Evolutionary conservation across 2,797 vertebrate genomes (phyloP).

Genomic region (Phaenicophaeus curvirostris): DNA sequence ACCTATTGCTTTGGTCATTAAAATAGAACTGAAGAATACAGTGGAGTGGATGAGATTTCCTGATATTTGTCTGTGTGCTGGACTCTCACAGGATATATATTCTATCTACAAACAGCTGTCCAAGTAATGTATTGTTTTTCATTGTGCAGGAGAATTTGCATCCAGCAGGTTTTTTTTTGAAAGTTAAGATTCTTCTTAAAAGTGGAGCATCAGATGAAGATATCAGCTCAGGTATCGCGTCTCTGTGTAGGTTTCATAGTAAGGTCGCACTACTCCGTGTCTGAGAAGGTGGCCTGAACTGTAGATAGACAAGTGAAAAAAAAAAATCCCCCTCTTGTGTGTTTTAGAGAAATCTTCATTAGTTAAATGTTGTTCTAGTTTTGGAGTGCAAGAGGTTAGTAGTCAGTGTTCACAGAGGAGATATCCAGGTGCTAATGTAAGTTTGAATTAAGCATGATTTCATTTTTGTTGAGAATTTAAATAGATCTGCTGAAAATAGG

Average conservation of each 20-base stretch:
- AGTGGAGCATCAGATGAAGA: constrained; percentile 78
- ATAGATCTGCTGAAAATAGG: background rate
- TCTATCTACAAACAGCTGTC: constrained; percentile 35
- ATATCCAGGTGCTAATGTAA: background rate
- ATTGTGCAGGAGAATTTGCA: constrained; percentile 82
- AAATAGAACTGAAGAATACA: background rate
- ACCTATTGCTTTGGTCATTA: background rate
- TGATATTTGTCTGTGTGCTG: background rate
- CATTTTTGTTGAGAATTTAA: background rate
- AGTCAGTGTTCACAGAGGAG: background rate
- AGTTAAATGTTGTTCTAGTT: background rate
- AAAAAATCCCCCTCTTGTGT: background rate
- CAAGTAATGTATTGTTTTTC: constrained; percentile 54
- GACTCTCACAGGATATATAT: background rate
- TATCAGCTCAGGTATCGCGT: constrained; percentile 81
- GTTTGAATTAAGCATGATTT: background rate
- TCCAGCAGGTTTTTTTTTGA: constrained; percentile 85
- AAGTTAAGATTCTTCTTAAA: constrained; percentile 88
- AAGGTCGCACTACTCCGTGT: background rate
- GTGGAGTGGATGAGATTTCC: background rate
- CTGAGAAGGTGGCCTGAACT: background rate
- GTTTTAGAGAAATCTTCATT: background rate
- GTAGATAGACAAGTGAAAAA: background rate
- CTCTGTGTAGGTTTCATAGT: background rate
- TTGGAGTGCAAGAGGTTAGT: background rate